Conservation (phyloP, 2,888 invertebrate genomes). For the Oasisia sp. region DNA sequence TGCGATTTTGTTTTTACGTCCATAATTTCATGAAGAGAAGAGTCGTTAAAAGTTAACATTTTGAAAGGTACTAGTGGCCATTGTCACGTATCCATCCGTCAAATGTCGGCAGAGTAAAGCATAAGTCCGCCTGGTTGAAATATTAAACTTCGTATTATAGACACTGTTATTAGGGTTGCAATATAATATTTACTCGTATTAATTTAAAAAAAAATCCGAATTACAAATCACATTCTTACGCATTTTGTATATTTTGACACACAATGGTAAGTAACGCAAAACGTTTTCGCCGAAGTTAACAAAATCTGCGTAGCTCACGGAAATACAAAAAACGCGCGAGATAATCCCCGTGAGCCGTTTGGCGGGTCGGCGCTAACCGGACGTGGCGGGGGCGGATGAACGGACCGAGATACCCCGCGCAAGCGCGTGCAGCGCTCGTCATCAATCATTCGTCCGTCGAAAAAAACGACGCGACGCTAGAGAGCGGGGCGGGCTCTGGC, state of each 20-base stretch:
- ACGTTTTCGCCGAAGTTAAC: background rate
- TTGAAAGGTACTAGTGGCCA: background rate
- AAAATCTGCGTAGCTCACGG: background rate
- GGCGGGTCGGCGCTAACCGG: background rate
- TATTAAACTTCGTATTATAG: background rate
- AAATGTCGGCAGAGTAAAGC: background rate
- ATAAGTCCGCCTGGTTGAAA: background rate
- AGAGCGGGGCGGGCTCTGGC: slow-evolving; percentile 17
- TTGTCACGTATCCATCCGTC: no score
- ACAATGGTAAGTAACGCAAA: background rate
- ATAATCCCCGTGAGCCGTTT: background rate
- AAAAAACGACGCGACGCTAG: background rate
- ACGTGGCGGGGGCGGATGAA: background rate
- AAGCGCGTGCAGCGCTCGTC: background rate
- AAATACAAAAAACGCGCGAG: background rate
- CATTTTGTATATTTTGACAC: no score
- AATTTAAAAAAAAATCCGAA: no score
- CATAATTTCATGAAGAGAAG: background rate
- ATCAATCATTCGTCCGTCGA: background rate
- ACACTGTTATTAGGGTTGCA: no score
- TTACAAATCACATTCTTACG: no score
- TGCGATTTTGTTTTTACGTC: background rate
- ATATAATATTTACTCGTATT: no score
- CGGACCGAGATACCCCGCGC: slow-evolving; percentile 1
- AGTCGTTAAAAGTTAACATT: background rate